Percentiles rank a stretch among this genome's conserved stretches.
These are phyloP conservation scores for Dinoponera quadriceps DNA, from an alignment of 1,140 invertebrate species.

Conservation along the genomic window DNA sequence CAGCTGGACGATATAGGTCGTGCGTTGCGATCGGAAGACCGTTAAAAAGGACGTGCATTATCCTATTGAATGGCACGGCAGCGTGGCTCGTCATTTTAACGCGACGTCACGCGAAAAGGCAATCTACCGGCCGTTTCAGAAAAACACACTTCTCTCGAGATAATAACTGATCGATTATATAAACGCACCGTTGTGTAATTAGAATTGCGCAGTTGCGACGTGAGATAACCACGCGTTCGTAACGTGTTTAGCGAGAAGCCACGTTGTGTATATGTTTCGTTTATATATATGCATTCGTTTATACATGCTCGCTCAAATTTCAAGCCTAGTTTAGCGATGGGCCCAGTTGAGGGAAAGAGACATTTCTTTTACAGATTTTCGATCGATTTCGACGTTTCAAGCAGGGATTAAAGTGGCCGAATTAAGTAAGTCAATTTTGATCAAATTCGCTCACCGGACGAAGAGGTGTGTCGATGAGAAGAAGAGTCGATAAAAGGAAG, in stretches of 20 bases:
- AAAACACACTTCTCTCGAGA: constrained; percentile 26
- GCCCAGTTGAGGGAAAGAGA: too few species aligned
- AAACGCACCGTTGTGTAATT: constrained; percentile 20
- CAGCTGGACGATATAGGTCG: neutral
- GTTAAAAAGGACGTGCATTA: constrained; percentile 26
- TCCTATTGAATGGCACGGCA: constrained; percentile 16
- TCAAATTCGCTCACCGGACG: neutral
- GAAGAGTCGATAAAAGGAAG: too few species aligned
- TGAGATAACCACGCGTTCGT: neutral
- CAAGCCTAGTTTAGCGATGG: too few species aligned
- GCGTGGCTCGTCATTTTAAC: constrained; percentile 33
- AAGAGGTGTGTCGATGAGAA: neutral
- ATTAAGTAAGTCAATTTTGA: constrained; percentile 1
- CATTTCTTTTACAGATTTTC: too few species aligned
- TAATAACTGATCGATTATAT: constrained; percentile 47
- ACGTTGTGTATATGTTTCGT: too few species aligned
- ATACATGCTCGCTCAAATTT: too few species aligned
- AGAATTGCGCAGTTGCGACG: neutral
- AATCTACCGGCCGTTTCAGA: constrained; percentile 12
- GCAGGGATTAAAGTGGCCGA: neutral
- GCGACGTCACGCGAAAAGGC: constrained; percentile 44
- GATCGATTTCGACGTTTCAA: too few species aligned
- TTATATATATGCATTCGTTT: too few species aligned
- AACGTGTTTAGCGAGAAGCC: neutral
- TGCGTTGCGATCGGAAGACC: constrained; percentile 25